Evolutionary conservation across 2,113 vertebrate species (phyloP).

Genomic region (Brienomyrus brachyistius): DNA sequence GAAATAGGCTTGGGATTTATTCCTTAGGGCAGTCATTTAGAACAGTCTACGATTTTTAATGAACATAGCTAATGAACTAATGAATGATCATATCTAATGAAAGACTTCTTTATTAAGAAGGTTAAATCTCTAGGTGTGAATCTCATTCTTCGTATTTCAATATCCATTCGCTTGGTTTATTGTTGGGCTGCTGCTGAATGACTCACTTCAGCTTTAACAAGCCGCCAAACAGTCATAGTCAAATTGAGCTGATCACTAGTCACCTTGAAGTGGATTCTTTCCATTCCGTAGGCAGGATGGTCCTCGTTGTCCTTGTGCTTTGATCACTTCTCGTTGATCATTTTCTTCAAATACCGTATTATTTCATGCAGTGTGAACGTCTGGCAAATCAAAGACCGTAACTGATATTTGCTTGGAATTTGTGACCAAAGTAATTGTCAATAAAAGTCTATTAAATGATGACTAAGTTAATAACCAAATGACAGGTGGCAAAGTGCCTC

Average conservation of each 20-base stretch:
- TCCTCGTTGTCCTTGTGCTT: not conserved
- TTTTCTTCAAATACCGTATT: not conserved
- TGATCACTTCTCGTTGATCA: not conserved
- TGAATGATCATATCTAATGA: conserved; percentile 13
- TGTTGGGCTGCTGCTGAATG: not conserved
- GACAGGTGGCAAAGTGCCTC: not conserved
- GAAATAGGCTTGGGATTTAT: conserved; percentile 10
- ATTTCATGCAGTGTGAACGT: not conserved
- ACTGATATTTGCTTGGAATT: not conserved
- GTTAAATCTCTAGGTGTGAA: conserved; percentile 9
- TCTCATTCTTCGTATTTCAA: not conserved
- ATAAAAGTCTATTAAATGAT: not conserved
- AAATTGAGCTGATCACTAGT: not conserved
- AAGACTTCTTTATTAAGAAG: conserved; percentile 14
- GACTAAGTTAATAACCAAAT: not conserved
- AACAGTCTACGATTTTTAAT: conserved; percentile 11
- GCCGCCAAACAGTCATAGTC: not conserved
- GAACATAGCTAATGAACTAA: conserved; percentile 14
- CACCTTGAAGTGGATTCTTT: not conserved
- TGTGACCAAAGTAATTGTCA: not conserved
- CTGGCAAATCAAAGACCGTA: not conserved
- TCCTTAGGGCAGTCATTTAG: conserved; percentile 15
- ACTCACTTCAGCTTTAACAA: not conserved
- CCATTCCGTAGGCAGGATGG: not conserved
- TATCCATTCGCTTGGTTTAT: not conserved